Evolutionary conservation across 2,888 invertebrate species (phyloP).

Genomic region (Cybosia mesomella): DNA sequence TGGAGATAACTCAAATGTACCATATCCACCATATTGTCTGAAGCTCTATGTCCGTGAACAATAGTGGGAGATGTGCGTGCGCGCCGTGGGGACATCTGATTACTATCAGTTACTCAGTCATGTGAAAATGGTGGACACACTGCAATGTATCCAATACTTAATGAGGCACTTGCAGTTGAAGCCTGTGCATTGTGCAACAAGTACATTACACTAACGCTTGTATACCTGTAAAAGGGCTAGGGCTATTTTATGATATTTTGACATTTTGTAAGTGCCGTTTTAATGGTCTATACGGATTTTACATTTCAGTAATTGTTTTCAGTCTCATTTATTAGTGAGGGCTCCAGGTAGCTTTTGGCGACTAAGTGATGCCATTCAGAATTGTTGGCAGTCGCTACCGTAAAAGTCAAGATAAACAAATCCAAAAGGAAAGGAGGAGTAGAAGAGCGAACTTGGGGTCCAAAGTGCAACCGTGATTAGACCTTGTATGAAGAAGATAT

Average conservation of each 20-base stretch:
- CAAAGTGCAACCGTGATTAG: too few species aligned
- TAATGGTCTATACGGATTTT: too few species aligned
- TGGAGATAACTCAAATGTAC: background rate
- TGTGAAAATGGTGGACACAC: conserved; percentile 18
- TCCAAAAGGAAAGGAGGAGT: too few species aligned
- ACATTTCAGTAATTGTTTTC: too few species aligned
- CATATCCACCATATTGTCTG: background rate
- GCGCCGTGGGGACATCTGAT: conserved; percentile 54
- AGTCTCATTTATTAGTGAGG: too few species aligned
- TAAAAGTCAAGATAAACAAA: too few species aligned
- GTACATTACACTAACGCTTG: background rate
- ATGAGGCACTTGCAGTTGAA: conserved; percentile 7
- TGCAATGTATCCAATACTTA: conserved; percentile 13
- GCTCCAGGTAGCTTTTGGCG: background rate
- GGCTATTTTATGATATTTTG: too few species aligned
- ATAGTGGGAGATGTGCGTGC: conserved; percentile 69
- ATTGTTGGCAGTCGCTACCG: too few species aligned
- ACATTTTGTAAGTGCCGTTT: too few species aligned
- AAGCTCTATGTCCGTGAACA: conserved; percentile 47
- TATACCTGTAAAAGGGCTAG: background rate
- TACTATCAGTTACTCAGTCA: conserved; percentile 17
- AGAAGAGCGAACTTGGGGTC: too few species aligned
- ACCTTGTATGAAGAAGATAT: too few species aligned
- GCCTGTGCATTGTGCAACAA: conserved; percentile 6
- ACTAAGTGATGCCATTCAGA: too few species aligned